Evolutionary conservation across 2,888 invertebrate genomes (phyloP).

Genomic region (Thysanoteuthis rhombus): DNA sequence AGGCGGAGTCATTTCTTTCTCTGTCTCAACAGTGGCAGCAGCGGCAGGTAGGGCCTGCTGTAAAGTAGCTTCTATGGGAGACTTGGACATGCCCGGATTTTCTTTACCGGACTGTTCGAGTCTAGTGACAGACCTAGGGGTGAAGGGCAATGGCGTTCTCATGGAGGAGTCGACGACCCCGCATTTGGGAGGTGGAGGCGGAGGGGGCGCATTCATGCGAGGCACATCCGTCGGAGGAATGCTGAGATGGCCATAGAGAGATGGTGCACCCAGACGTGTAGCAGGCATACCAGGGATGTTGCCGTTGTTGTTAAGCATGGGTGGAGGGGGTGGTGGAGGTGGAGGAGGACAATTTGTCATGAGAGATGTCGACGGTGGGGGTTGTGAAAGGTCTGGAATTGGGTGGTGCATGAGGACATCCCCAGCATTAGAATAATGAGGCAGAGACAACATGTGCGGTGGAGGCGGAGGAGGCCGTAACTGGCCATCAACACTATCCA

Average conservation of each 20-base stretch:
- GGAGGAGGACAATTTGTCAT: slow-evolving; percentile 21
- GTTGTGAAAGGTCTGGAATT: slow-evolving; percentile 27
- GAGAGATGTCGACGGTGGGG: slow-evolving; percentile 1
- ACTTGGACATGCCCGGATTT: background rate
- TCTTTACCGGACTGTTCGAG: slow-evolving; percentile 34
- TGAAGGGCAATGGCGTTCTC: slow-evolving; percentile 18
- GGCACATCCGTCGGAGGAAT: background rate
- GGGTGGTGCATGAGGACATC: slow-evolving; percentile 20
- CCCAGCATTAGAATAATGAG: slow-evolving; percentile 30
- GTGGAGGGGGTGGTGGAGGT: slow-evolving; percentile 40
- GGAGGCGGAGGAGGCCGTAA: background rate
- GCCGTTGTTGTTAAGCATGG: slow-evolving; percentile 26
- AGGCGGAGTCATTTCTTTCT: slow-evolving; percentile 46
- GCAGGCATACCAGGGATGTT: slow-evolving; percentile 36
- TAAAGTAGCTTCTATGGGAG: background rate
- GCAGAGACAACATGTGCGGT: background rate
- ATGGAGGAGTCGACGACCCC: background rate
- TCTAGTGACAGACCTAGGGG: slow-evolving; percentile 20
- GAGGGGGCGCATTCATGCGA: slow-evolving; percentile 30
- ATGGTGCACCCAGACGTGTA: slow-evolving; percentile 33
- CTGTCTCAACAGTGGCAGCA: slow-evolving; percentile 37
- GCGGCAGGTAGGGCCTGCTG: background rate
- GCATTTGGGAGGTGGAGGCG: slow-evolving; percentile 19
- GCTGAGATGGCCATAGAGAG: slow-evolving; percentile 32
- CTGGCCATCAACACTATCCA: background rate